Percentiles rank a stretch among this genome's conserved stretches.
These are phyloP conservation scores for Pachycephus smyrnensis DNA, from an alignment of 2,888 invertebrate species.

Conservation along the genomic window DNA sequence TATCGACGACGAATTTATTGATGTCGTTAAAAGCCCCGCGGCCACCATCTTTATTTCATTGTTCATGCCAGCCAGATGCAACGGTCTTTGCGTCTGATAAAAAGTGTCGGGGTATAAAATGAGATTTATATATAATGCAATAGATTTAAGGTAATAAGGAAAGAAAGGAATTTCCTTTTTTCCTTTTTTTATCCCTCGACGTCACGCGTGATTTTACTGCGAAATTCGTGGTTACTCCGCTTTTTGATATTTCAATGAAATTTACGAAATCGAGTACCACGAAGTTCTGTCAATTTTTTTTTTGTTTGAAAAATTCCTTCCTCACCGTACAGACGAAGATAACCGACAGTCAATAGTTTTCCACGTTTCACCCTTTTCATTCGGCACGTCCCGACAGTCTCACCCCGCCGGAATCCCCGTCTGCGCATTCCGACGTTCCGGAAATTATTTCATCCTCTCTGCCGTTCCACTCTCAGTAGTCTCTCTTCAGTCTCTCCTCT, in stretches of 20 bases:
- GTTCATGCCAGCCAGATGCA: background rate
- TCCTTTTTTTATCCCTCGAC: background rate
- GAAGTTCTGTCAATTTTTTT: background rate
- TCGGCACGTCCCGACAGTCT: background rate
- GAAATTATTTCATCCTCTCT: conserved; percentile 42
- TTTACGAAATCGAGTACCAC: background rate
- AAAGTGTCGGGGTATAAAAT: background rate
- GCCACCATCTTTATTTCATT: background rate
- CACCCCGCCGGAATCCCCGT: conserved; percentile 14
- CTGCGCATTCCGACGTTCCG: conserved; percentile 36
- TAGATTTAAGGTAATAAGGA: background rate
- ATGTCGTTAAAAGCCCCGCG: background rate
- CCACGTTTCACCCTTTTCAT: background rate
- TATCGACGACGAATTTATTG: background rate
- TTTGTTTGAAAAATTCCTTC: background rate
- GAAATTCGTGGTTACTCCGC: too few species aligned
- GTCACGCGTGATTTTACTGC: background rate
- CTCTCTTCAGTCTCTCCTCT: conserved; percentile 14
- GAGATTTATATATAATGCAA: background rate
- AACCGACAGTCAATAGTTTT: background rate
- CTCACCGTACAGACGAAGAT: background rate
- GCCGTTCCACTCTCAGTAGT: conserved; percentile 14
- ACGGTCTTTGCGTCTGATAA: background rate
- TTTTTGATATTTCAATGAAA: too few species aligned
- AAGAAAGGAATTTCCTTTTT: background rate